Base-by-base conservation (phyloP, 2,113 vertebrate species). In the Macquaria australasica region DNA sequence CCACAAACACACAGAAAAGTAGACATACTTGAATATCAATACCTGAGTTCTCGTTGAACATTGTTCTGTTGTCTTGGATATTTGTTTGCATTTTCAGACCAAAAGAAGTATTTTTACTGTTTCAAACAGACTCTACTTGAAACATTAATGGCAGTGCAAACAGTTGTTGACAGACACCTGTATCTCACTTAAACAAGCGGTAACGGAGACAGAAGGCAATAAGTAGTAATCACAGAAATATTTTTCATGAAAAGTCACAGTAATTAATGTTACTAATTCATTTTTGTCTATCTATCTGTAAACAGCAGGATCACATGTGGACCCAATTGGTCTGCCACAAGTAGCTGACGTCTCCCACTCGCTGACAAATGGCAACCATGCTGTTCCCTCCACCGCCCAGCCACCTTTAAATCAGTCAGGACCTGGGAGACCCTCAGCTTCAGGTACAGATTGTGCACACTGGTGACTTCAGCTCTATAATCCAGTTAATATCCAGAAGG, bases 311-410 rank as follows among this genome's bases (percentile, higher is more conserved):
- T 77, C 91, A 31, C 88, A 89, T 3, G 8, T 88, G 25, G 97
- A 97, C 63, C 91, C 94, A 8, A 59, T 64, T 37, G 69, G 81
- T 18, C 81, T 92, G 5, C 81, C 94, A 21, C 90, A 95, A 10
- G 55, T 87, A 41, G 80, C 85, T 0, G 88, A 95, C 6, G 82
- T 87, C 18, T 87, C 96, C 6, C 83, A 91, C 43, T 81, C 94
- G 5, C 66, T 93, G 87, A 95, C 96, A 89, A 98, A 97, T 10
- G 97, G 96, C 88, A 96, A 87, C 86, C 96, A 97, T 31, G 94
- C 75, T 34, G 85, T 73, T 82, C 82, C 95, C 7, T 92, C 96
- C 20, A 92, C 92, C 71, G 74, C 84, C 18, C 96, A 96, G 64
- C 96, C 94, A 3, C 5, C 95, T 84, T 73, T 81, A 68, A 97